Base-by-base conservation (phyloP, 2,797 vertebrate species). In the Masticophis lateralis region DNA sequence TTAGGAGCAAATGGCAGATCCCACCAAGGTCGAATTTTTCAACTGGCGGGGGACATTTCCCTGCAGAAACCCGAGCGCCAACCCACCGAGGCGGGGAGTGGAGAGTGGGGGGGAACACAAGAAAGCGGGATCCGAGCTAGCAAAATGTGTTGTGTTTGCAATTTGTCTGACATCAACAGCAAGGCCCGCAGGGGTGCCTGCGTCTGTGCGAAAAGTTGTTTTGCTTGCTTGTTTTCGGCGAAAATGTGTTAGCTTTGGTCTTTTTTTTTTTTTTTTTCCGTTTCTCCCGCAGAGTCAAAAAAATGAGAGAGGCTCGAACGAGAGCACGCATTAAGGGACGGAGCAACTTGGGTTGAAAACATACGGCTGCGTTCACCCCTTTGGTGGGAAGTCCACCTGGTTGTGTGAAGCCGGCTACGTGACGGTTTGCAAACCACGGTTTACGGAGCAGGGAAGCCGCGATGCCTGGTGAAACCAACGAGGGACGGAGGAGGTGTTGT, bases 321-420 rank as follows among this genome's bases (percentile, higher is more conserved):
- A 47, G 37, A 79, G 37, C 74, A 4, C 9, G 20, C 9, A 1
- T 37, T 32, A 7, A n/a, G 37, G 69, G 37, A 79, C 3, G 10
- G 18, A 43, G 37, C 74, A 11, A 43, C 18, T 3, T 22, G 18
- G 74, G 37, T 47, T 2, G 8, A 11, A 43, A 22, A 79, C 0
- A 47, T 0, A 47, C 20, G 4, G 74, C 20, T 4, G 20, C 37
- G 4, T 43, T 79, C 20, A 11, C 74, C 12, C 37, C 2, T 43
- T 5, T 32, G 28, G 4, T 10, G 32, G 32, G 4, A 43, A 47
- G 74, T 1, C 74, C 37, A 0, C 0, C 3, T 11, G 0, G 20
- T 18, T 18, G 37, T 20, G 37, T 0, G 20, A 79, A 43, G 18
- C 8, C 1, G 37, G 37, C 74, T 43, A 79, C 0, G 74, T 0